Evolutionary conservation across 2,888 invertebrate genomes (phyloP).

Genomic region (Shargacucullia verbasci): DNA sequence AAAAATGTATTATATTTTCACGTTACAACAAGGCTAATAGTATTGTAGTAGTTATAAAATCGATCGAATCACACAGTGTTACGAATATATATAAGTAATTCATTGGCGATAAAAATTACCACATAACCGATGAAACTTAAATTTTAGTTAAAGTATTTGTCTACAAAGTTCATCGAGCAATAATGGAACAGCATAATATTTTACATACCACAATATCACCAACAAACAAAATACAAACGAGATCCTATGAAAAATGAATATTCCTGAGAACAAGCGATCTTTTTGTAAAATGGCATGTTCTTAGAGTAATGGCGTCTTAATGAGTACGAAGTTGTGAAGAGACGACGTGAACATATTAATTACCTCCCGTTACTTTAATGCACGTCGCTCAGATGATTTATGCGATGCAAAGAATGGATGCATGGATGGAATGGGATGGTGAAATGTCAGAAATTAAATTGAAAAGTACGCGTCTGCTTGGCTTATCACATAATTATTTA

Average conservation of each 20-base stretch:
- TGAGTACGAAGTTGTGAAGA: constrained; percentile 76
- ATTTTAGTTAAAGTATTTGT: too few relatives aligned
- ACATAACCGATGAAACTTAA: too few relatives aligned
- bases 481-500: too few relatives aligned
- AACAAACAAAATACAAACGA: constrained; percentile 22
- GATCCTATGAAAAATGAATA: constrained; percentile 40
- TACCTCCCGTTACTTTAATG: constrained; percentile 75
- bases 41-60: too few relatives aligned
- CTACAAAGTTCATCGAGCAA: too few relatives aligned
- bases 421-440: constrained; percentile 1
- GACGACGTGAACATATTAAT: constrained; percentile 81
- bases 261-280: constrained; percentile 27
- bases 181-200: too few relatives aligned
- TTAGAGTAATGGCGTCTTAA: constrained; percentile 75
- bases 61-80: too few relatives aligned
- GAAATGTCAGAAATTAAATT: neutral
- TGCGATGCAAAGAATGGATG: constrained; percentile 46
- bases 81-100: too few relatives aligned
- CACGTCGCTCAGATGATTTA: constrained; percentile 74
- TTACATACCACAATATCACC: constrained; percentile 4
- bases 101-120: too few relatives aligned
- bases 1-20: too few relatives aligned
- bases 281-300: constrained; percentile 63
- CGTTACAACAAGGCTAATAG: too few relatives aligned
- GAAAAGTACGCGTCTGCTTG: too few relatives aligned